Evolutionary conservation across 2,888 invertebrate genomes (phyloP), one percentile per base, ranked within the genome.

Genomic region (Temnothorax rugatulus): DNA sequence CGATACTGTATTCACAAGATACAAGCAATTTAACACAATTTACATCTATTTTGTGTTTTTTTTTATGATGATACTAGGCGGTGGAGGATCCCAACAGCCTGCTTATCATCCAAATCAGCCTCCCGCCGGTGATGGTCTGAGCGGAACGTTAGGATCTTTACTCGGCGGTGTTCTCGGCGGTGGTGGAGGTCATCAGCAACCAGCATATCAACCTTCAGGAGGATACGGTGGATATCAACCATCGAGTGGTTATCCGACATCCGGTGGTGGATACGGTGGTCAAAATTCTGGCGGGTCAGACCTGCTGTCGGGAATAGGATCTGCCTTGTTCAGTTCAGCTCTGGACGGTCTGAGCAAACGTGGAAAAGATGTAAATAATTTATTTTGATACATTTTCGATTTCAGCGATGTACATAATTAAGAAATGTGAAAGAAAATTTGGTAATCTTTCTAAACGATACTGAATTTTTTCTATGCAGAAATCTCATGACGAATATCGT

Each of bases 161-260:
- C 86, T 94, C 11, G 94, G 94, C 34, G 93, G 93, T 38, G 93
- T 94, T 86, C 88, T 94, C 18, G 94, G 94, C 4, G 92, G 93
- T 41, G 92, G 93, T 59, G 91, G 91, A 63, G 64, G 34, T 18
- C 71, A 74, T 73, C 88, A 90, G 8, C 90, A 87, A 69, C 86
- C 92, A 68, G 86, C 85, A 1, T 93, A 93, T 77, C 93, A 93
- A 64, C 92, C 92, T 47, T 89, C 92, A 18, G 94, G 94, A 41
- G 92, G 92, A 21, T 93, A 93, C 29, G 83, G 84, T 9, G 84
- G 84, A 0, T 87, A 88, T 25, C 90, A 89, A 83, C 88, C 85
- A 4, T 85, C 91, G 8, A 92, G 92, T 68, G 92, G 92, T 66
- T 91, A 91, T 81, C 74, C 59, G 7, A 3, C 74, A 7, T 81